phyloP scores from a whole-genome alignment of 2,113 vertebrate species.

The Nibea coibor region DNA sequence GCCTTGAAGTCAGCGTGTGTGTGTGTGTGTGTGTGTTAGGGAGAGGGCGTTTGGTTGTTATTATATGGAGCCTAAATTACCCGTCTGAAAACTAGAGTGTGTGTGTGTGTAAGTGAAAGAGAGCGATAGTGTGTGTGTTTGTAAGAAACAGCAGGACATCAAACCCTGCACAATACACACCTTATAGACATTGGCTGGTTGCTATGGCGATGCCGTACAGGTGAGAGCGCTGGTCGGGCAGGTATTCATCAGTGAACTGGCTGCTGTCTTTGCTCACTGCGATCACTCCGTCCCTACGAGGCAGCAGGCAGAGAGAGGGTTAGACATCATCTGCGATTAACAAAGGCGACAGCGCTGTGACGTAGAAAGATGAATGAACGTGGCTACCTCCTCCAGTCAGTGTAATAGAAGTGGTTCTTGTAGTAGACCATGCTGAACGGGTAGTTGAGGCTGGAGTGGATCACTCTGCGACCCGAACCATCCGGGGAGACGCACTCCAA shows the following conservation, averaged over 20 bases:
- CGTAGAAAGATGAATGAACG: background rate
- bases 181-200: conserved; percentile 88
- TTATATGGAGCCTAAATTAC: background rate
- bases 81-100: background rate
- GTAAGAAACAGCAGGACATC: background rate
- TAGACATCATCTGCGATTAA: too few relatives aligned
- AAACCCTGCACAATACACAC: conserved; percentile 7
- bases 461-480: conserved; percentile 85
- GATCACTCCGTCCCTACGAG: conserved; percentile 92
- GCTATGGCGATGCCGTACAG: conserved; percentile 95
- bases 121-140: background rate
- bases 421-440: conserved; percentile 94
- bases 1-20: conserved; percentile 9
- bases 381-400: conserved; percentile 94
- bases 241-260: conserved; percentile 90
- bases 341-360: too few relatives aligned
- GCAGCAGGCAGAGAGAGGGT: background rate
- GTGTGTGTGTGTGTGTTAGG: background rate
- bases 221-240: conserved; percentile 95
- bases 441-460: conserved; percentile 92
- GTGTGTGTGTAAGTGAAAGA: background rate
- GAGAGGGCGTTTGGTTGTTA: background rate
- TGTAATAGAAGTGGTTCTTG: conserved; percentile 94
- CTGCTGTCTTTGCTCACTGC: conserved; percentile 87
- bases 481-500: conserved; percentile 91